These are phyloP conservation scores for Atopsyche davidsoni DNA, from an alignment of 1,140 invertebrate species.

Conservation along the genomic window DNA sequence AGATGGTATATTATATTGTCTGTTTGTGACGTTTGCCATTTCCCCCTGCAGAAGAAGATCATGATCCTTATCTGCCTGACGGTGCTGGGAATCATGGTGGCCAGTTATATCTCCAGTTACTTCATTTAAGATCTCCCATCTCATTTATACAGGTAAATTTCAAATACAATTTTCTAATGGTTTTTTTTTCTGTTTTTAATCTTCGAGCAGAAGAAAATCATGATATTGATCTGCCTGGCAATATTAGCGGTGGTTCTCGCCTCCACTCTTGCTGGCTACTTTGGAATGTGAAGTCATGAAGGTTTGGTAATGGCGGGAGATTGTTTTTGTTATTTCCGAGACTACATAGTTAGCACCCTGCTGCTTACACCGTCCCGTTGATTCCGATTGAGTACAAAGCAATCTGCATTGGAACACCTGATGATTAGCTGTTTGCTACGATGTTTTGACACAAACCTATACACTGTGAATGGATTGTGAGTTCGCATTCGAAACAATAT, in stretches of 20 bases:
- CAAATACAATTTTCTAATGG: slow-evolving; percentile 40
- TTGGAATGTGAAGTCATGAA: slow-evolving; percentile 35
- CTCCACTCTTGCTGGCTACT: slow-evolving; percentile 66
- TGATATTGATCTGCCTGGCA: slow-evolving; percentile 89
- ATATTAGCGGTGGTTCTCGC: slow-evolving; percentile 70
- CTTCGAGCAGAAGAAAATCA: slow-evolving; percentile 91
- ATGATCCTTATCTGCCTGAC: slow-evolving; percentile 96
- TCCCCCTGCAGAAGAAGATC: slow-evolving; percentile 90
- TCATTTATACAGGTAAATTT: too few relatives aligned
- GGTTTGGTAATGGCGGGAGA: slow-evolving; percentile 21
- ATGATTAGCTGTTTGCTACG: not conserved
- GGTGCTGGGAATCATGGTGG: slow-evolving; percentile 79
- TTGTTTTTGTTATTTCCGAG: slow-evolving; percentile 25
- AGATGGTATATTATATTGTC: too few relatives aligned
- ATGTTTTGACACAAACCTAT: too few relatives aligned
- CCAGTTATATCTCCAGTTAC: slow-evolving; percentile 52
- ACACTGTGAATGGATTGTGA: too few relatives aligned
- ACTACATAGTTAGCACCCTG: slow-evolving; percentile 22
- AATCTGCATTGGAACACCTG: not conserved
- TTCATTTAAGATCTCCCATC: slow-evolving; percentile 37
- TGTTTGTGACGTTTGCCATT: too few relatives aligned
- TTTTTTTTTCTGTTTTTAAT: slow-evolving; percentile 45
- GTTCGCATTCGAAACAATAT: too few relatives aligned
- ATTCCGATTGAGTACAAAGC: not conserved
- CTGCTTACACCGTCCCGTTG: slow-evolving; percentile 19